Evolutionary conservation across 2,113 vertebrate genomes (phyloP).

Genomic region (Ctenomys sociabilis): DNA sequence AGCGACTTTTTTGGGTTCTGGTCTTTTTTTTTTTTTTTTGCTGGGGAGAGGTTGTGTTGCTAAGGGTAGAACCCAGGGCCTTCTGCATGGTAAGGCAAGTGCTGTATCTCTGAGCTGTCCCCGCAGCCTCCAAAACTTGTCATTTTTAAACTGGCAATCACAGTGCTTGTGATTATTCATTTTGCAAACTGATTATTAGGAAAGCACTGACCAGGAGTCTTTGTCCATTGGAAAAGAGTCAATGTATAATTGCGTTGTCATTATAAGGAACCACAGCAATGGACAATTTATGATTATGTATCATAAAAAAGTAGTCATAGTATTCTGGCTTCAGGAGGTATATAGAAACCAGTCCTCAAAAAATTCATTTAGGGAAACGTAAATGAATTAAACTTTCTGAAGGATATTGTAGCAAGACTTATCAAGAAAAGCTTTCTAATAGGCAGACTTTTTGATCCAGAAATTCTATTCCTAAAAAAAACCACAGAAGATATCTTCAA

Average conservation of each 20-base stretch:
- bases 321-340: neutral
- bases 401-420: neutral
- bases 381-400: neutral
- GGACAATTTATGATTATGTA: neutral
- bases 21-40: neutral
- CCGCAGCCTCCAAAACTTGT: neutral
- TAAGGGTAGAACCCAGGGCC: neutral
- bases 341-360: neutral
- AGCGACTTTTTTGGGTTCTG: neutral
- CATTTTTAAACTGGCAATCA: neutral
- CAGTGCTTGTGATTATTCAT: neutral
- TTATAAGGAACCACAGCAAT: neutral
- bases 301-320: neutral
- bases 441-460: neutral
- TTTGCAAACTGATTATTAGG: neutral
- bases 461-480: conserved; percentile 14
- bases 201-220: neutral
- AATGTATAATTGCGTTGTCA: neutral
- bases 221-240: neutral
- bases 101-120: neutral
- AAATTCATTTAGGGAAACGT: neutral
- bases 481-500: neutral
- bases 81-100: neutral
- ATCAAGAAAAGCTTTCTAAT: neutral
- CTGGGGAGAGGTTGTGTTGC: too few species aligned